Evolutionary conservation across 2,888 invertebrate genomes (phyloP).

Genomic region (Platycheirus albimanus): DNA sequence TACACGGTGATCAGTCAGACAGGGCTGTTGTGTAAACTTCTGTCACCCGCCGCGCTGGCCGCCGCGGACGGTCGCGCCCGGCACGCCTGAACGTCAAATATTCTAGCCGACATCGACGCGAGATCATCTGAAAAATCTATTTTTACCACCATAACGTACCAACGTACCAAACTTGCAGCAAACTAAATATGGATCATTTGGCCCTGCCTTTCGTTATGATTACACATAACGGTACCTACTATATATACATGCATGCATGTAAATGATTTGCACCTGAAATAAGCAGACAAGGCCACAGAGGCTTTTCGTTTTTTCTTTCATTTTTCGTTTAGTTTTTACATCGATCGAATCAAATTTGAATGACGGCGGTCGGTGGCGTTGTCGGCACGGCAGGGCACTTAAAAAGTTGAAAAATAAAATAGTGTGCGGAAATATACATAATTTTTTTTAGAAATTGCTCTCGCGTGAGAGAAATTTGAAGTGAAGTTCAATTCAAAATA

Average conservation of each 20-base stretch:
- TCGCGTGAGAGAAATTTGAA: too few relatives aligned
- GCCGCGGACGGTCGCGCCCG: constrained; percentile 6
- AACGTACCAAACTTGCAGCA: constrained; percentile 65
- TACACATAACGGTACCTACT: too few relatives aligned
- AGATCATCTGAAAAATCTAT: constrained; percentile 62
- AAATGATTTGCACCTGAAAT: constrained; percentile 53
- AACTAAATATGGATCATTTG: constrained; percentile 75
- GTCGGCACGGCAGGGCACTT: too few relatives aligned
- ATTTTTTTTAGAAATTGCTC: constrained; percentile 25
- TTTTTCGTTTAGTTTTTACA: constrained; percentile 4
- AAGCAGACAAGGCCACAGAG: constrained; percentile 26
- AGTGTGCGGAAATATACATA: not conserved
- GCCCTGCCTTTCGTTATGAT: constrained; percentile 62
- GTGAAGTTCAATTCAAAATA: too few relatives aligned
- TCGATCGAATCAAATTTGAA: not conserved
- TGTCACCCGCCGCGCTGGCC: too few relatives aligned
- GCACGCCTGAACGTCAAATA: constrained; percentile 58
- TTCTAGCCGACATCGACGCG: constrained; percentile 48
- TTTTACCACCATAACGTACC: constrained; percentile 35
- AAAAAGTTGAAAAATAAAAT: too few relatives aligned
- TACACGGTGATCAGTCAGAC: constrained; percentile 39
- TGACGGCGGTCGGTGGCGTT: too few relatives aligned
- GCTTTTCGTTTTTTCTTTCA: constrained; percentile 12
- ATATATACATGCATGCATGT: too few relatives aligned
- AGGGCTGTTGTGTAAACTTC: constrained; percentile 60